Conservation (phyloP, 2,888 invertebrate genomes). For the Tinea pellionella region DNA sequence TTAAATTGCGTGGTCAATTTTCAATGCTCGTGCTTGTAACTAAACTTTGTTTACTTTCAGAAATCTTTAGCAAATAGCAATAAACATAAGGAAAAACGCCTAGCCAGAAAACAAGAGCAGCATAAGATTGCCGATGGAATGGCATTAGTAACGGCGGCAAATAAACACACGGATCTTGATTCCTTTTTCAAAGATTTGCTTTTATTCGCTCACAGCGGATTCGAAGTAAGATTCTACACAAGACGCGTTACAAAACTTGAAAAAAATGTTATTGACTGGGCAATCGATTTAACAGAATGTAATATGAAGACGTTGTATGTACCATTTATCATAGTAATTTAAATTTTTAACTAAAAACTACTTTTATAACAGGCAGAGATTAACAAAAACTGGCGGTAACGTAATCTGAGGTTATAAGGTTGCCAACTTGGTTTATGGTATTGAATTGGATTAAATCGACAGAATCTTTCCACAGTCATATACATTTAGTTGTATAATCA, state of each 20-base stretch:
- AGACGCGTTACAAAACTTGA: slow-evolving; percentile 69
- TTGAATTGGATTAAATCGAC: no score
- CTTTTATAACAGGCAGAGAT: no score
- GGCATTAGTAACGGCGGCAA: slow-evolving; percentile 71
- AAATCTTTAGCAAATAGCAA: slow-evolving; percentile 56
- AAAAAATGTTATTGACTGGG: slow-evolving; percentile 72
- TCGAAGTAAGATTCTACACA: slow-evolving; percentile 71
- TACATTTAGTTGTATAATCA: no score
- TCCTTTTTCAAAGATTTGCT: slow-evolving; percentile 71
- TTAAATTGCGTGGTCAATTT: no score
- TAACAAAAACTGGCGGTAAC: no score
- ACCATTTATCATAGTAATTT: not conserved
- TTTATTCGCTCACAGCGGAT: slow-evolving; percentile 71
- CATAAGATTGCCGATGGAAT: slow-evolving; percentile 70
- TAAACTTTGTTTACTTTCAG: slow-evolving; percentile 35
- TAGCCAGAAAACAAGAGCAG: slow-evolving; percentile 72
- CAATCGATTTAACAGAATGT: slow-evolving; percentile 78
- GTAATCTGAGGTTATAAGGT: no score
- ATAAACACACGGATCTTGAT: slow-evolving; percentile 69
- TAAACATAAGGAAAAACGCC: slow-evolving; percentile 73
- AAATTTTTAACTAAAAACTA: no score
- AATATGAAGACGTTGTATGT: slow-evolving; percentile 84
- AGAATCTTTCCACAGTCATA: no score
- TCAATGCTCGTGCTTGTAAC: no score
- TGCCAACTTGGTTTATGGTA: no score